These are phyloP conservation scores for Pelodiscus sinensis DNA, from an alignment of 2,113 vertebrate genomes.

Conservation along the genomic window DNA sequence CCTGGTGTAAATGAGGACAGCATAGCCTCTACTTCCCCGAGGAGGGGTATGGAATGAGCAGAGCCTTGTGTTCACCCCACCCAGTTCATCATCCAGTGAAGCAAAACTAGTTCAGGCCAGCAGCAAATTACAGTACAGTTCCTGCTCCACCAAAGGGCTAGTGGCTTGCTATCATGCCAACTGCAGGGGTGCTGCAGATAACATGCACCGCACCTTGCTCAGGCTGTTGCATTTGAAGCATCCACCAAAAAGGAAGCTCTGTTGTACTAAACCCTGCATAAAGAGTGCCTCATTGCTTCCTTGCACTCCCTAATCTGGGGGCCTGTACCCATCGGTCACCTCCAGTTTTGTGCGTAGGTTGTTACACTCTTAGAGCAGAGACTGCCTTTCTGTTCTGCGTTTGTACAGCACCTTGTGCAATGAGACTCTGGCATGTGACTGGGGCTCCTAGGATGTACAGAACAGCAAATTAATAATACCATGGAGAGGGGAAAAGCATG, in stretches of 20 bases:
- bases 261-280: neutral
- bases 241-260: neutral
- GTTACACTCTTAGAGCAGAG: neutral
- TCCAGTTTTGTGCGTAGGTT: neutral
- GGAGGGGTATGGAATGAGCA: neutral
- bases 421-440: no score
- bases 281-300: neutral
- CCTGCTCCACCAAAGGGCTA: neutral
- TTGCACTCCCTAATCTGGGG: neutral
- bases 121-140: neutral
- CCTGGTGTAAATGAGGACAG: neutral
- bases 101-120: neutral
- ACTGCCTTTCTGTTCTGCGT: neutral
- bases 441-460: no score
- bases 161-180: accelerated
- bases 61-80: neutral
- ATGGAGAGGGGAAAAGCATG: neutral
- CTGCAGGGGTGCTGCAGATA: neutral
- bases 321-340: neutral
- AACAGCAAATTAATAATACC: neutral
- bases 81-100: neutral
- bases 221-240: neutral
- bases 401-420: neutral
- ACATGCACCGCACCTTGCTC: neutral
- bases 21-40: neutral